Evolutionary conservation across 2,797 vertebrate species (phyloP).

Genomic region (Liparis tanakae): DNA sequence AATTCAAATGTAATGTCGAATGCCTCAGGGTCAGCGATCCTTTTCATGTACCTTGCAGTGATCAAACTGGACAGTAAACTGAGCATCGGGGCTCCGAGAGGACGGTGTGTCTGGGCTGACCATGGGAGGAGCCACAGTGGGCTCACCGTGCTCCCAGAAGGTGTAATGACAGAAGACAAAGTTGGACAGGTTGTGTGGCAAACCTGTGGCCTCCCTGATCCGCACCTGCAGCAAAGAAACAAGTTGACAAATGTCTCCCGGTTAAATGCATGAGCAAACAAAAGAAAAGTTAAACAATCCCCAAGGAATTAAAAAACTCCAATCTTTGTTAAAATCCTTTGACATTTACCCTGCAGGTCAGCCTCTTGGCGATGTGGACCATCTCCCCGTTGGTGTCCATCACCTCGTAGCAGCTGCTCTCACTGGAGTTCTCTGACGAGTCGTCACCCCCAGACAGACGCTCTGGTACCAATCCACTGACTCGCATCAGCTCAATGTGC

Average conservation of each 20-base stretch:
- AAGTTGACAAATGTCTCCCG: not conserved
- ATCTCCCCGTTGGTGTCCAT: constrained; percentile 93
- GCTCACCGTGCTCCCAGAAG: constrained; percentile 94
- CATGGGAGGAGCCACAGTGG: constrained; percentile 93
- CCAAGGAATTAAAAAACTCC: not conserved
- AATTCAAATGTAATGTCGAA: not conserved
- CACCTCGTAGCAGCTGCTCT: constrained; percentile 93
- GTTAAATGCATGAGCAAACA: not conserved
- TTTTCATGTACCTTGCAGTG: constrained; percentile 88
- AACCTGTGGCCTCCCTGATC: constrained; percentile 94
- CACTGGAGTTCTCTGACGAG: constrained; percentile 98
- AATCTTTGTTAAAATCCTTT: not conserved
- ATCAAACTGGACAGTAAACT: constrained; percentile 92
- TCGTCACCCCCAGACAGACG: constrained; percentile 90
- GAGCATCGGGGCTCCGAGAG: constrained; percentile 85
- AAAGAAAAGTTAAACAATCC: not conserved
- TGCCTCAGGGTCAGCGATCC: not conserved
- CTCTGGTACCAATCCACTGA: constrained; percentile 91
- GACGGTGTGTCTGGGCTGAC: constrained; percentile 93
- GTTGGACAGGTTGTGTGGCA: constrained; percentile 95
- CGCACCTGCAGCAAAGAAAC: constrained; percentile 84
- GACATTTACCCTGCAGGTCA: constrained; percentile 90
- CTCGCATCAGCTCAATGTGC: constrained; percentile 93
- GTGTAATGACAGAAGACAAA: constrained; percentile 99
- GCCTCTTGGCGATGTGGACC: constrained; percentile 91